Base-by-base conservation (phyloP, 35 echinoderm and acorn worm species). In the Chiridota heheva region DNA sequence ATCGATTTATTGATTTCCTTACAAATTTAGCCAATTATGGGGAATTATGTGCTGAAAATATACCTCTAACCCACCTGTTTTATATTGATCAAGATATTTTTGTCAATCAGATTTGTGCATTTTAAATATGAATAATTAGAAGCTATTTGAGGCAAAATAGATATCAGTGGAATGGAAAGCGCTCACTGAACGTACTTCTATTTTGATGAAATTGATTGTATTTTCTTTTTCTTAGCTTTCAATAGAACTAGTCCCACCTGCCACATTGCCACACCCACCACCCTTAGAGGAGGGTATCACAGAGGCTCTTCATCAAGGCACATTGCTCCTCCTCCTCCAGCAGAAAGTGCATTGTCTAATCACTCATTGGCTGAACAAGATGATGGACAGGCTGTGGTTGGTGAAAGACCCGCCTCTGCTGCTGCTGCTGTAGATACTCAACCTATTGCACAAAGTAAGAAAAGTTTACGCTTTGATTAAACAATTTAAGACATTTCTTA, bases 231-330 rank as follows among this genome's bases (percentile, higher is more conserved):
- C 1, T 60, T 72, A 97, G 94, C 73, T 97, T 73, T 64, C 40
- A 70, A 68, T 98, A 76, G 85, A 98, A 51, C 70, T 71, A 42
- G 73, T 92, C 25, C 95, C 89, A 13, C 57, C 79, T 7, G 89
- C 88, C 24, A 22, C 63, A 30, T 47, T 98, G 42, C 95, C 95
- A 0, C 77, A 92, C 58, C 95, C 95, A 32, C 72, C 95, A 56
- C 95, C 95, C 0, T 49, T 98, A 15, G 95, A 92, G 60, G 95
- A 98, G 61, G 95, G 89, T 13, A 6, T 98, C 22, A 56, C 73
- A 16, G 95, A 98, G 64, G 85, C 69, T n/a, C 70, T 89, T 10
- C 92, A 85, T 48, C 41, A 83, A 29, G 64, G 26, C 89, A 92
- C 58, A 56, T 98, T 5, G 95, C 95, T 73, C 84, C 95, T 13